Evolutionary conservation across 2,113 vertebrate species (phyloP).

Genomic region (Callopanchax toddi): DNA sequence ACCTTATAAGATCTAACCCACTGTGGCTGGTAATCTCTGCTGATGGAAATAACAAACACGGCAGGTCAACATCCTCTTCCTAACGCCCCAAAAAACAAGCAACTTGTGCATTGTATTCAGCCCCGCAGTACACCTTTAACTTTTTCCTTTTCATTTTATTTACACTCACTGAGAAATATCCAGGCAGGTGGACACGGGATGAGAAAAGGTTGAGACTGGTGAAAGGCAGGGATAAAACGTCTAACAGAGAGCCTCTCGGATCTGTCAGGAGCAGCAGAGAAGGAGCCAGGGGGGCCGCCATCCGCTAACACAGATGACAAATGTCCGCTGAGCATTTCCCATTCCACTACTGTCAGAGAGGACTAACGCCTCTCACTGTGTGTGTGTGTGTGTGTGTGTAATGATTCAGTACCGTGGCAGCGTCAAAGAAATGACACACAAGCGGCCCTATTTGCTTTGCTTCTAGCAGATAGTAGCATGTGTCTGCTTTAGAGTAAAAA

Average conservation of each 20-base stretch:
- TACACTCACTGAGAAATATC: background rate
- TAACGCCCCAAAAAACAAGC: background rate
- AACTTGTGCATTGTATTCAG: slow-evolving; percentile 9
- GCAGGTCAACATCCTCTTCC: slow-evolving; percentile 5
- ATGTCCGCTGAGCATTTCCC: slow-evolving; percentile 66
- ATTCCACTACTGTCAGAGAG: slow-evolving; percentile 65
- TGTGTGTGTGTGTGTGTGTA: slow-evolving; percentile 33
- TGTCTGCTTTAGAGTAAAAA: slow-evolving; percentile 49
- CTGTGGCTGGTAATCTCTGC: slow-evolving; percentile 8
- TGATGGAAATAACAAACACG: slow-evolving; percentile 1
- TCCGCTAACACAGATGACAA: slow-evolving; percentile 69
- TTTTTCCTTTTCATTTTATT: slow-evolving; percentile 4
- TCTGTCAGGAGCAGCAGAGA: slow-evolving; percentile 67
- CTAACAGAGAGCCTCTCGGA: slow-evolving; percentile 61
- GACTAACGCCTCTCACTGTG: slow-evolving; percentile 50
- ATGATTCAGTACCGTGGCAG: slow-evolving; percentile 34
- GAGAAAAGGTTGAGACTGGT: slow-evolving; percentile 46
- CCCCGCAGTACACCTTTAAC: background rate
- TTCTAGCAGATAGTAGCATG: slow-evolving; percentile 41
- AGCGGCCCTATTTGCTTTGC: slow-evolving; percentile 52
- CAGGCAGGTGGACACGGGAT: slow-evolving; percentile 30
- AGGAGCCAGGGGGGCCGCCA: slow-evolving; percentile 61
- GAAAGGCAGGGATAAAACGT: slow-evolving; percentile 67
- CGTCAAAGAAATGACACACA: slow-evolving; percentile 65
- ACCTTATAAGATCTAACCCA: slow-evolving; percentile 34